Evolutionary conservation across 2,888 invertebrate species (phyloP), one percentile per base, ranked within the genome.

Genomic region (Schizotus pectinicornis): DNA sequence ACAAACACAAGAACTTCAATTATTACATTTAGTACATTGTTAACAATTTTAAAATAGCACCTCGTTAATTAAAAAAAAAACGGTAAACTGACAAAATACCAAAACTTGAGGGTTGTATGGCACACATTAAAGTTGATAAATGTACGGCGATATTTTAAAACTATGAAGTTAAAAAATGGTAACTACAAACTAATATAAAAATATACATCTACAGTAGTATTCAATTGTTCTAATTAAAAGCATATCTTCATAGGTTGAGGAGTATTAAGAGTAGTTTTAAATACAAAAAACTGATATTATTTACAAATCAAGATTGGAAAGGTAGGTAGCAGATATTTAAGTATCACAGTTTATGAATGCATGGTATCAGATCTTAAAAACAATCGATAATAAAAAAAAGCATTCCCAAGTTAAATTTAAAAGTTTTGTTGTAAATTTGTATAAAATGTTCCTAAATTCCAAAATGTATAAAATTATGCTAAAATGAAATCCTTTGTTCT

Each of bases 331-430:
- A 69, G 68, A 70, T 68, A 68, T 70, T 68, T 71, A 71, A 70
- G 70, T 73, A 73, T 73, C 73, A 73, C 73, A 73, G 73, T 67
- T 69, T 67, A 68, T 69, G 66, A 64, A 68, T 70, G 65, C 63
- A 61, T 57, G 63, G 63, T 60, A 53, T 59, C 61, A 62, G 62
- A 64, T 64, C 62, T 62, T 53, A 42, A 36, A 52, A 48, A 34
- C 48, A 39, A 7, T 33, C 32, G 47, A 47, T 9, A 38, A 47
- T 38, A 51, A 55, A 56, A 32, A 11, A 6, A 39, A 54, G 55
- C 59, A 56, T 51, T 50, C 55, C 32, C 42, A 56, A 56, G 50
- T 55, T 35, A 22, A 22, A 38, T 13, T 38, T 38, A 31, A 37
- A 31, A 34, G 46, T 12, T 47, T 42, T 52, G 47, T 60, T 56